Conservation (phyloP, 2,888 invertebrate genomes). For the Reticulitermes lucifugus region DNA sequence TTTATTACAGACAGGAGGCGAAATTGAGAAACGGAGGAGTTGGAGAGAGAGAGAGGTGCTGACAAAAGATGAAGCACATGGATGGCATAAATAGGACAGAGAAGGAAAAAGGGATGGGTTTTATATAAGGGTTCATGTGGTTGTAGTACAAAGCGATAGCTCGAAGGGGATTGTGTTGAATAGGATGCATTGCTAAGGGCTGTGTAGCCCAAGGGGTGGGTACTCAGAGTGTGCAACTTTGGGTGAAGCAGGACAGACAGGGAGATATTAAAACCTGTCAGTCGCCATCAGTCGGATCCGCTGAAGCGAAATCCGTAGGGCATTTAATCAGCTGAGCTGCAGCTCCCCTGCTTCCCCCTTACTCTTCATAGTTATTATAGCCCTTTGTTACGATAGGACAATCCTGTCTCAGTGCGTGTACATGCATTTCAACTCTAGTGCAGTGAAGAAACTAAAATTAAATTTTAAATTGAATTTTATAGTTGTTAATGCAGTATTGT, state of each 20-base stretch:
- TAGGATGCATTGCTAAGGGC: conserved; percentile 35
- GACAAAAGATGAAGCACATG: conserved; percentile 44
- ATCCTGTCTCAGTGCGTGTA: not conserved
- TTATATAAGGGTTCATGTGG: conserved; percentile 35
- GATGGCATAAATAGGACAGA: conserved; percentile 23
- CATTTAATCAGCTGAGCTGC: conserved; percentile 42
- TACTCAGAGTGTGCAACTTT: not conserved
- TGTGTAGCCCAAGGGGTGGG: not conserved
- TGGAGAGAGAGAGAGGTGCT: conserved; percentile 13
- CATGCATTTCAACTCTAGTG: conserved; percentile 6
- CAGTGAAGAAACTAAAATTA: not conserved
- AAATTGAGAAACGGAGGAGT: conserved; percentile 40
- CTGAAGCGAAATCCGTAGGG: conserved; percentile 33
- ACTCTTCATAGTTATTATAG: conserved; percentile 3
- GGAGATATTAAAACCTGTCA: conserved; percentile 47
- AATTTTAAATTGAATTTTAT: conserved; percentile 32
- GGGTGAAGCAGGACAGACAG: conserved; percentile 12
- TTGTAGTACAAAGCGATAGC: conserved; percentile 36
- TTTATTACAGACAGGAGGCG: conserved; percentile 36
- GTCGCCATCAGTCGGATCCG: conserved; percentile 39
- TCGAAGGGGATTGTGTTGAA: conserved; percentile 37
- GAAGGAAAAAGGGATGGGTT: conserved; percentile 4
- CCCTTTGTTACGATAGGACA: conserved; percentile 28
- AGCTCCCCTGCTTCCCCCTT: not conserved
- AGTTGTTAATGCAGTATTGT: conserved; percentile 6